phyloP scores from a whole-genome alignment of 2,888 invertebrate species.

The Drosophila longiperda region DNA sequence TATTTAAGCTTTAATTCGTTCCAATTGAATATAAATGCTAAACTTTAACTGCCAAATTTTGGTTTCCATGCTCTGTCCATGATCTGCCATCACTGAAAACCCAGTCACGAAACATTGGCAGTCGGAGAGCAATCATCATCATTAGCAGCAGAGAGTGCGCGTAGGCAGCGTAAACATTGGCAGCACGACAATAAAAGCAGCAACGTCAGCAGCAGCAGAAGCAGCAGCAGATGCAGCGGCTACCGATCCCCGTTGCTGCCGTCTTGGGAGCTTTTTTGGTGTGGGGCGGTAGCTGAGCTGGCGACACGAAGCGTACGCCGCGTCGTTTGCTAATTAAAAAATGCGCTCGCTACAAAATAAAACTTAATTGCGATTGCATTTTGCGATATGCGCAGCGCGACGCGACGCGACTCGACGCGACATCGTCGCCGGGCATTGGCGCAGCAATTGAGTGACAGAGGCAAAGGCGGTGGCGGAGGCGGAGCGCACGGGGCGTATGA shows the following conservation, averaged over 20 bases:
- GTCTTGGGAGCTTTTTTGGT: constrained; percentile 38
- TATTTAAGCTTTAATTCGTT: too few species aligned
- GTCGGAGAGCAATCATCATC: constrained; percentile 60
- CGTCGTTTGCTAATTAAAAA: constrained; percentile 78
- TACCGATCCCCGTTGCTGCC: constrained; percentile 35
- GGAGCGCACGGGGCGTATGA: constrained; percentile 50
- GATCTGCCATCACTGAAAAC: constrained; percentile 34
- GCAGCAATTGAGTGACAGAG: constrained; percentile 49
- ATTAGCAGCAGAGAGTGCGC: constrained; percentile 54
- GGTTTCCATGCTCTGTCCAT: neutral
- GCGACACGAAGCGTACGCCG: constrained; percentile 63
- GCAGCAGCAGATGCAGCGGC: constrained; percentile 12
- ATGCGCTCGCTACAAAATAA: constrained; percentile 80
- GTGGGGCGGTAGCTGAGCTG: constrained; percentile 43
- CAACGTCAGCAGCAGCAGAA: neutral
- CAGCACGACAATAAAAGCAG: neutral
- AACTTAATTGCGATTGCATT: constrained; percentile 82
- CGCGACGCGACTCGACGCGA: constrained; percentile 33
- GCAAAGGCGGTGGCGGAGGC: constrained; percentile 19
- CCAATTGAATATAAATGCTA: neutral
- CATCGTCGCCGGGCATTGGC: constrained; percentile 59
- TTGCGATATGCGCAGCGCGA: constrained; percentile 68
- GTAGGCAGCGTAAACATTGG: constrained; percentile 38
- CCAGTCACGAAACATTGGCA: constrained; percentile 36
- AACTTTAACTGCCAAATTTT: constrained; percentile 3